Base-by-base conservation (phyloP, 2,797 vertebrate species). In the Chromis chromis region DNA sequence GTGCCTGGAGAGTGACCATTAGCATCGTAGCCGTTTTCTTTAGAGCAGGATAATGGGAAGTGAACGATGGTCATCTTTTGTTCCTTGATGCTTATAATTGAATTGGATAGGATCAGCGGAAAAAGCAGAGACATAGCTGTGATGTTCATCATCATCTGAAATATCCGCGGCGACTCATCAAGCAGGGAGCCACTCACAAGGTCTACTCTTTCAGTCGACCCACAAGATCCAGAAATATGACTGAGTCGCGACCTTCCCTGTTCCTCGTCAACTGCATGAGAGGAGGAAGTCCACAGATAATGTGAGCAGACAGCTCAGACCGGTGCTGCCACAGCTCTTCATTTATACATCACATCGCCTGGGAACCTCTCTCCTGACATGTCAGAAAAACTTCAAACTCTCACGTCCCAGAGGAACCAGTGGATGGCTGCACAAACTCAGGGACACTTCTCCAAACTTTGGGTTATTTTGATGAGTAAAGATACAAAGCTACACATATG, bases 1-100 rank as follows among this genome's bases (percentile, higher is more conserved):
- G 24, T 88, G 82, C 83, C 83, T 8, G n/a, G 79, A 88, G 82
- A 85, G 56, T 68, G 72, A 77, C 84, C 83, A 81, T 87, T 87
- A 82, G 72, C 74, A 69, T 44, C 61, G 28, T 17, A 74, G 71
- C 70, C 58, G 62, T 61, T 68, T 79, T 56, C 55, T 81, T 78
- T 48, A 76, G 28, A 74, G 64, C 24, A 63, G 61, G 57, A 76
- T 82, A 80, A 85, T 58, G 28, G 53, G 39, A 79, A 70, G 33
- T 67, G 64, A 83, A 76, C 50, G 40, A 60, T 67, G 60, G 40
- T 28, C 50, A 27, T 57, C n/a, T 59, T 70, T 85, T 78, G 11
- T 40, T 81, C 78, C 19, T 70, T 67, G 5, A 75, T 56, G 21
- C 82, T 82, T 74, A 28, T 42, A 46, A 75, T 40, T 44, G 48